A percentile compares a stretch with the other conserved stretches of the same genome.
Evolutionary conservation across 2,113 vertebrate species (phyloP).

Genomic region (Microcebus tavaratra): DNA sequence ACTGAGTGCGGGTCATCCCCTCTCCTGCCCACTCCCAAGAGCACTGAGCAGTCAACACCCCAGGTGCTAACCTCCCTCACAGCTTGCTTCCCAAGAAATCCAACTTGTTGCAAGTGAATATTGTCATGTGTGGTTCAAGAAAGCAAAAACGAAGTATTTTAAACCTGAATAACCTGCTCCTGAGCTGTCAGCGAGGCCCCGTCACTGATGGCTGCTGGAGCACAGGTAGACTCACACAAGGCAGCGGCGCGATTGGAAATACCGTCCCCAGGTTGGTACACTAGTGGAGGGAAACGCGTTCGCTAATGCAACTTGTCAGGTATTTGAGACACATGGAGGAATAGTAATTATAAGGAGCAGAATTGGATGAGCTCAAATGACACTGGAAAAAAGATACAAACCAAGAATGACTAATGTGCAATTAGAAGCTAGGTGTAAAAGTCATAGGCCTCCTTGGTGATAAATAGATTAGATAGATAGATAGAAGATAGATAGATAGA

Average conservation of each 20-base stretch:
- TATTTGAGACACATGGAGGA: not conserved
- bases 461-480: not conserved
- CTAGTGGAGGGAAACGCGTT: not conserved
- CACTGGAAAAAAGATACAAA: not conserved
- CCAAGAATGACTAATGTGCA: not conserved
- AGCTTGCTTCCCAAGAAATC: not conserved
- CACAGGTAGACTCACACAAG: not conserved
- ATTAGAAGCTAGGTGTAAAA: not conserved
- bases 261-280: not conserved
- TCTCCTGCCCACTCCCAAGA: not conserved
- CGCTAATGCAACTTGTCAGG: not conserved
- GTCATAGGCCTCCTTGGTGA: not conserved
- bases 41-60: too few species aligned
- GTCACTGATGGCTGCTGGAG: fast-evolving
- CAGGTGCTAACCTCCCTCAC: not conserved
- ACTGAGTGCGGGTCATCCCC: not conserved
- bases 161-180: not conserved
- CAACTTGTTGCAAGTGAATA: not conserved
- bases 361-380: not conserved
- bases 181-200: not conserved
- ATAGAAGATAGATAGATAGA: not conserved
- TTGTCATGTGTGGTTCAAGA: not conserved
- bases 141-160: not conserved
- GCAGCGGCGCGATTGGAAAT: not conserved
- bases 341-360: not conserved